Conservation (phyloP, 2,888 invertebrate genomes). For the Nematopogon swammerdamellus region DNA sequence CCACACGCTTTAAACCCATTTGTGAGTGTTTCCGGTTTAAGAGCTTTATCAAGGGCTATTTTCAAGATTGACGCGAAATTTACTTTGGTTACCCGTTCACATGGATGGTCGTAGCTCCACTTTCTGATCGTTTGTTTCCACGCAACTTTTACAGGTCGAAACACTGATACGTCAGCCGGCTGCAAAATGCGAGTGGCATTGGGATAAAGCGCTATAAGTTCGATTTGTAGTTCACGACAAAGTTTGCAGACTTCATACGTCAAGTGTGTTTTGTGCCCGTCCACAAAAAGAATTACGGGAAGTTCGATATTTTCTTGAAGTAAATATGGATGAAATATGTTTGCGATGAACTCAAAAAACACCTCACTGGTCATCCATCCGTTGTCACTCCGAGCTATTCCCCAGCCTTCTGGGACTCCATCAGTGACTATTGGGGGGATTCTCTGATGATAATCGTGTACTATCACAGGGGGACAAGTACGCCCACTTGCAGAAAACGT, state of each 20-base stretch:
- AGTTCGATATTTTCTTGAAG: background rate
- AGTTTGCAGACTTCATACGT: constrained; percentile 6
- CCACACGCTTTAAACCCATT: constrained; percentile 7
- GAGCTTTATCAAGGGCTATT: constrained; percentile 2
- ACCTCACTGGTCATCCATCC: background rate
- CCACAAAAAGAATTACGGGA: constrained; percentile 8
- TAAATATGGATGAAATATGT: background rate
- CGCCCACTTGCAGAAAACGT: background rate
- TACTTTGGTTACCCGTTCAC: constrained; percentile 3
- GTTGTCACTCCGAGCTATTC: background rate
- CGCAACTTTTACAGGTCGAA: constrained; percentile 1
- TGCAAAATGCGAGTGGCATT: constrained; percentile 9
- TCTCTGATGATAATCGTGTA: background rate
- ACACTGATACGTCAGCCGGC: constrained; percentile 4
- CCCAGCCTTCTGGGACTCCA: background rate
- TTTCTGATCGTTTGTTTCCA: constrained; percentile 4
- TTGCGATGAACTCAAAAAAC: background rate
- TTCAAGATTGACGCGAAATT: constrained; percentile 6
- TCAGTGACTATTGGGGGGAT: background rate
- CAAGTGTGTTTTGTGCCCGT: constrained; percentile 9
- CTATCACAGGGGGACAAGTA: background rate
- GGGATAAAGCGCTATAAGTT: constrained; percentile 5
- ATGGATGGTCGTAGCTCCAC: constrained; percentile 2
- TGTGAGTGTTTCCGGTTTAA: constrained; percentile 2
- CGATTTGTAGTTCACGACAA: constrained; percentile 4